Conservation (phyloP, 2,888 invertebrate species). For the Rambutsinella grinnellia region DNA sequence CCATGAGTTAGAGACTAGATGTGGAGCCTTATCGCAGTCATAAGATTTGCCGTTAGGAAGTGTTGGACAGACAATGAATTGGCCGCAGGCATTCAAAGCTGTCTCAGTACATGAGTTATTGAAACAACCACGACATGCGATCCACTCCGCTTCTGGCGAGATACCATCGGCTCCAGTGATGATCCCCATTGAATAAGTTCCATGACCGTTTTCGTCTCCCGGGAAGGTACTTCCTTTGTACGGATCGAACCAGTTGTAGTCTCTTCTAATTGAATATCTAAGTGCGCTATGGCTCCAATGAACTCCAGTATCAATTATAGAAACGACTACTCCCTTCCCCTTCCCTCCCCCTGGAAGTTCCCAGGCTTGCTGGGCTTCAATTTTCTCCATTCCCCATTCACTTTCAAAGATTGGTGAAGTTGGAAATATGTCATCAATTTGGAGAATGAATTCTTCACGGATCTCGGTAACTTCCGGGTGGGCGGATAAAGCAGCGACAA, state of each 20-base stretch:
- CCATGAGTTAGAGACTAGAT: slow-evolving; percentile 34
- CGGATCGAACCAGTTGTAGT: slow-evolving; percentile 2
- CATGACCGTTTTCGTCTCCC: neutral
- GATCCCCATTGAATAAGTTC: neutral
- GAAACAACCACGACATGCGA: neutral
- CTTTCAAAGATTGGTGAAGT: too few species aligned
- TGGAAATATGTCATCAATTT: too few species aligned
- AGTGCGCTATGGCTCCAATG: neutral
- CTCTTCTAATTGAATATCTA: neutral
- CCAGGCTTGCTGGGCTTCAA: slow-evolving; percentile 38
- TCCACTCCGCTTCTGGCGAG: neutral
- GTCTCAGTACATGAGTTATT: slow-evolving; percentile 6
- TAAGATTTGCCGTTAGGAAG: neutral
- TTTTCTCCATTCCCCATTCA: slow-evolving; percentile 30
- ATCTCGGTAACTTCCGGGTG: neutral
- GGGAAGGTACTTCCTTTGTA: neutral
- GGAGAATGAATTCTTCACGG: neutral
- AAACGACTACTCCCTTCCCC: slow-evolving; percentile 33
- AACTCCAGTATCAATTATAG: slow-evolving; percentile 5
- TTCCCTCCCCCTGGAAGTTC: slow-evolving; percentile 28
- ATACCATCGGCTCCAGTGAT: neutral
- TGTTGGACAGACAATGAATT: slow-evolving; percentile 20
- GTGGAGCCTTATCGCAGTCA: slow-evolving; percentile 18
- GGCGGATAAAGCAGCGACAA: neutral
- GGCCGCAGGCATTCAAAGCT: slow-evolving; percentile 10